Evolutionary conservation across 2,113 vertebrate species (phyloP).

Genomic region (Dunckerocampus dactyliophorus): DNA sequence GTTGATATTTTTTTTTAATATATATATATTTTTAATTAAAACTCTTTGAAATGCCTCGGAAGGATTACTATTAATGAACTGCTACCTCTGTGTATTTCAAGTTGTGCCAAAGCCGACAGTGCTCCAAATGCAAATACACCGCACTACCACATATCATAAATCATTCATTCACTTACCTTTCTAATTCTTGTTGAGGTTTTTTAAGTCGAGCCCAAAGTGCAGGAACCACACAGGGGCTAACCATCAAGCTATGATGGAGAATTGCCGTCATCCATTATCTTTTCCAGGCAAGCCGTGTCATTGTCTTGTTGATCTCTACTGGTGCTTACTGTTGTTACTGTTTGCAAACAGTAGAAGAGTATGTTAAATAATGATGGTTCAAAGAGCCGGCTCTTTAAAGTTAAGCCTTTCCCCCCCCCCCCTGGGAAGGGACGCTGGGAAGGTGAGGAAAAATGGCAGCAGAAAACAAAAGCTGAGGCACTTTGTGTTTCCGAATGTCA

Average conservation of each 20-base stretch:
- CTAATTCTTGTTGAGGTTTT: no score
- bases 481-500: no score
- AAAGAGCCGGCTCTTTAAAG: no score
- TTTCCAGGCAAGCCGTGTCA: not conserved
- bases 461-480: no score
- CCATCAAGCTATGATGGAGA: not conserved
- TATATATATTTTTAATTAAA: slow-evolving; percentile 25
- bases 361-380: no score
- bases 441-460: no score
- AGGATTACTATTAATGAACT: slow-evolving; percentile 31
- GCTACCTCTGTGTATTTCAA: not conserved
- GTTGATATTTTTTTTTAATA: slow-evolving; percentile 31
- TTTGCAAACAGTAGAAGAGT: no score
- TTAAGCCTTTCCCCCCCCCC: no score
- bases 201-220: not conserved
- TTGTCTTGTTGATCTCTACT: not conserved
- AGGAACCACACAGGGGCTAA: not conserved
- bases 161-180: not conserved
- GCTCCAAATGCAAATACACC: not conserved
- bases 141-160: not conserved
- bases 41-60: slow-evolving; percentile 16
- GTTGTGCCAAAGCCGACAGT: slow-evolving; percentile 7
- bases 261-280: not conserved
- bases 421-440: no score
- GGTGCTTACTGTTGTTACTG: not conserved